These are phyloP conservation scores for Crocuta crocuta DNA, from an alignment of 2,113 vertebrate genomes.

Conservation along the genomic window DNA sequence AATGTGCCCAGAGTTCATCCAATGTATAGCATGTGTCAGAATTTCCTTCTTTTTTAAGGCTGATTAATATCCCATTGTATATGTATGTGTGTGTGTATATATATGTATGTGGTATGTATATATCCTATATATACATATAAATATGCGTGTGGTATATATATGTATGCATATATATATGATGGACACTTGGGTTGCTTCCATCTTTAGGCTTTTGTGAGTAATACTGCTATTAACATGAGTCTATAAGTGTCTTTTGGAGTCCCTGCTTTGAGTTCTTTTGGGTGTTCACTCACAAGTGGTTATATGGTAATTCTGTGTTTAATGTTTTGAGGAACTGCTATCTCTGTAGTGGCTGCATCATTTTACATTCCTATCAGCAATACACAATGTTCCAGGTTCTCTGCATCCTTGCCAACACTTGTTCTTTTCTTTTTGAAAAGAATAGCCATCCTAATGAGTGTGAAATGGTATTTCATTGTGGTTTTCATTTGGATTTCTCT, in stretches of 20 bases:
- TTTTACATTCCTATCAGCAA: not conserved
- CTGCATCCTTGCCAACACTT: not conserved
- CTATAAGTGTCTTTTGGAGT: not conserved
- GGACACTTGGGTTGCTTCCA: not conserved
- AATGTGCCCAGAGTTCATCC: not conserved
- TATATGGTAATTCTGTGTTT: not conserved
- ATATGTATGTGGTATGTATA: not conserved
- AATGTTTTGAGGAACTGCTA: not conserved
- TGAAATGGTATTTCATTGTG: not conserved
- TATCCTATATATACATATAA: no score
- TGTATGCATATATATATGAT: not conserved
- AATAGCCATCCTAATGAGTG: not conserved
- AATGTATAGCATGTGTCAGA: not conserved
- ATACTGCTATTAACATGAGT: not conserved
- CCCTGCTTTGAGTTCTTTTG: not conserved
- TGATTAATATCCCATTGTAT: not conserved
- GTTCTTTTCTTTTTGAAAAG: not conserved
- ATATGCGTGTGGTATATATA: not conserved
- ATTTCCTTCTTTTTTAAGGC: constrained; percentile 42
- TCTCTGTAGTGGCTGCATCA: not conserved
- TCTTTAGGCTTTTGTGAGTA: not conserved
- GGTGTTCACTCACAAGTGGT: not conserved
- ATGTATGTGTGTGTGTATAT: not conserved
- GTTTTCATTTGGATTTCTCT: not conserved
- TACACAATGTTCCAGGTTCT: not conserved